Conservation (phyloP, 2,797 vertebrate genomes). For the Crenuchus spilurus region DNA sequence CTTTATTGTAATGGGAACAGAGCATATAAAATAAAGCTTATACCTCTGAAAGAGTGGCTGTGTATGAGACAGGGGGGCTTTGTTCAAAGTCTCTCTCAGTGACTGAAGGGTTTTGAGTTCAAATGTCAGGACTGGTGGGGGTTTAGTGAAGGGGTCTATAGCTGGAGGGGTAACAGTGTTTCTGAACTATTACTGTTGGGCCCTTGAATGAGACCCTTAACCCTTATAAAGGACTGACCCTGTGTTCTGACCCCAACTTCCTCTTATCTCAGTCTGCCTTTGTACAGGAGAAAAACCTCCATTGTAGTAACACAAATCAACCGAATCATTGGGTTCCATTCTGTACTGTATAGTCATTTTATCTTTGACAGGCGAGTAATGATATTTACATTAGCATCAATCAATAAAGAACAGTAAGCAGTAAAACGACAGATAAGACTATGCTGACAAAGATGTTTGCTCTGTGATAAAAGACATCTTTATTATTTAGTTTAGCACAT, state of each 20-base stretch:
- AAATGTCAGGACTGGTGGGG: background rate
- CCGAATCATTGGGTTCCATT: background rate
- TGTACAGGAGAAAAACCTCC: background rate
- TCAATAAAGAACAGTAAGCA: slow-evolving; percentile 20
- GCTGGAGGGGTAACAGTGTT: background rate
- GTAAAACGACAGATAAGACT: background rate
- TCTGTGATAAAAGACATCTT: background rate
- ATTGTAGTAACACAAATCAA: background rate
- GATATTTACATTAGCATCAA: slow-evolving; percentile 20
- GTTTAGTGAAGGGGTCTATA: background rate
- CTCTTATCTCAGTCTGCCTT: background rate
- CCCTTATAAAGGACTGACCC: background rate
- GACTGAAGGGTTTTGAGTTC: background rate
- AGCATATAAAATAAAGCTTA: too few relatives aligned
- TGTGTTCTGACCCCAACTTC: background rate
- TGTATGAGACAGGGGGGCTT: background rate
- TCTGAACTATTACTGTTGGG: background rate
- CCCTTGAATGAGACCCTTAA: background rate
- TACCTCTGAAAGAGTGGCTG: background rate
- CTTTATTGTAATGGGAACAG: background rate
- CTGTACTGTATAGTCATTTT: background rate
- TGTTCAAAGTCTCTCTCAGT: background rate
- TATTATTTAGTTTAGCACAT: too few relatives aligned
- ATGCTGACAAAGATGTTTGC: slow-evolving; percentile 1
- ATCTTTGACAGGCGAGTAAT: background rate